Conservation (phyloP, 2,113 vertebrate genomes). For the Heterotis niloticus region DNA sequence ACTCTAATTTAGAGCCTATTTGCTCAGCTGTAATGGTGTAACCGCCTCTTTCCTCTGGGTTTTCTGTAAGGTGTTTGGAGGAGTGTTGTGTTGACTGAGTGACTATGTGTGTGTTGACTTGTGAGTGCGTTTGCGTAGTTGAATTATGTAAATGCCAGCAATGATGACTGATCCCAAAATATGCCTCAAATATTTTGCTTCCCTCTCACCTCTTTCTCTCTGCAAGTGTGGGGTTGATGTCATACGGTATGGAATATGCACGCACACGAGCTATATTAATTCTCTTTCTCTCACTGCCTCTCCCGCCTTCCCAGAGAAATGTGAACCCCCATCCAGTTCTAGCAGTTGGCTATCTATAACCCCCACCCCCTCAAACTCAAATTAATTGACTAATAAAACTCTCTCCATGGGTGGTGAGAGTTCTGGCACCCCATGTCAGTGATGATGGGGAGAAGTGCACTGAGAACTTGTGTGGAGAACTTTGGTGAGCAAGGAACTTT, state of each 20-base stretch:
- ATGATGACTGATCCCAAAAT: conserved; percentile 17
- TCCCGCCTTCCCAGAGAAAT: neutral
- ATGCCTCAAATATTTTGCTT: neutral
- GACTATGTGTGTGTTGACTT: neutral
- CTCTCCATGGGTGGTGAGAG: neutral
- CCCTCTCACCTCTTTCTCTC: conserved; percentile 9
- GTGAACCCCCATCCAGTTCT: neutral
- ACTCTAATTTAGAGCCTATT: neutral
- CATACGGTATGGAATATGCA: conserved; percentile 5
- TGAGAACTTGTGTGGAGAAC: conserved; percentile 4
- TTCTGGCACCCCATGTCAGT: neutral
- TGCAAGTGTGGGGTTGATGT: neutral
- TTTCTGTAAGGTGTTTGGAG: conserved; percentile 3
- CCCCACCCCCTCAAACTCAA: neutral
- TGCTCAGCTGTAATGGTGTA: neutral
- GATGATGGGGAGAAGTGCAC: neutral
- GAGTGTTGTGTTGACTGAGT: neutral
- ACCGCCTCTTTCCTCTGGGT: neutral
- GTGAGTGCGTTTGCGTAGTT: neutral
- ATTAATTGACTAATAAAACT: conserved; percentile 1
- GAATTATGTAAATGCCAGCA: conserved; percentile 20
- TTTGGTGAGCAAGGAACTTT: neutral
- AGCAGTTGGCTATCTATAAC: conserved; percentile 3
- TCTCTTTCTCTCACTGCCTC: neutral
- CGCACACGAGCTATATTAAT: conserved; percentile 15